These are phyloP conservation scores for Pipistrellus pygmaeus DNA, from an alignment of 2,797 vertebrate genomes.

Conservation along the genomic window DNA sequence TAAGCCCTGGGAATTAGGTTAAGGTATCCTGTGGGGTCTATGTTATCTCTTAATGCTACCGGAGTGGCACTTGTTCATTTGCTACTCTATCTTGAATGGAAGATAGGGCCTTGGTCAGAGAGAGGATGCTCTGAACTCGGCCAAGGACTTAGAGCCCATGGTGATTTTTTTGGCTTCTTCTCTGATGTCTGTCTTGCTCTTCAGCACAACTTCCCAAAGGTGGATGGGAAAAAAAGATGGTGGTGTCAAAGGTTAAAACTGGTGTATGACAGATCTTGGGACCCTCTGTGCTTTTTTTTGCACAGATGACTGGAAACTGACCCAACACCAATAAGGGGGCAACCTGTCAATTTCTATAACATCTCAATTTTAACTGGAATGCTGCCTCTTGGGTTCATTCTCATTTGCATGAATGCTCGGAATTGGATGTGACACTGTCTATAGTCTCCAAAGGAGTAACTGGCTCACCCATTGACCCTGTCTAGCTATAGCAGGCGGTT, in stretches of 20 bases:
- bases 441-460: constrained; percentile 28
- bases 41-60: neutral
- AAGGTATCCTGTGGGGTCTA: neutral
- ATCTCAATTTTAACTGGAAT: constrained; percentile 70
- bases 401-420: neutral
- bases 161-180: constrained; percentile 2
- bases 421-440: neutral
- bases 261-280: neutral
- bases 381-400: constrained; percentile 24
- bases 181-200: constrained; percentile 23
- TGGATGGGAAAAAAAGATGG: neutral
- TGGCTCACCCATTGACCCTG: constrained; percentile 46
- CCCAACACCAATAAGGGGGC: neutral
- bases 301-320: neutral
- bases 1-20: neutral
- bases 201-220: neutral
- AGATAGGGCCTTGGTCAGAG: constrained; percentile 34
- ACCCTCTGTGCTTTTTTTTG: neutral
- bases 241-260: constrained; percentile 16
- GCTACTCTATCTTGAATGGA: neutral
- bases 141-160: neutral
- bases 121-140: neutral
- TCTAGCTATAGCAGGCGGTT: constrained; percentile 71
- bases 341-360: neutral
- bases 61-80: neutral